phyloP scores from a whole-genome alignment of 2,113 vertebrate species.

The Pleuronectes platessa region DNA sequence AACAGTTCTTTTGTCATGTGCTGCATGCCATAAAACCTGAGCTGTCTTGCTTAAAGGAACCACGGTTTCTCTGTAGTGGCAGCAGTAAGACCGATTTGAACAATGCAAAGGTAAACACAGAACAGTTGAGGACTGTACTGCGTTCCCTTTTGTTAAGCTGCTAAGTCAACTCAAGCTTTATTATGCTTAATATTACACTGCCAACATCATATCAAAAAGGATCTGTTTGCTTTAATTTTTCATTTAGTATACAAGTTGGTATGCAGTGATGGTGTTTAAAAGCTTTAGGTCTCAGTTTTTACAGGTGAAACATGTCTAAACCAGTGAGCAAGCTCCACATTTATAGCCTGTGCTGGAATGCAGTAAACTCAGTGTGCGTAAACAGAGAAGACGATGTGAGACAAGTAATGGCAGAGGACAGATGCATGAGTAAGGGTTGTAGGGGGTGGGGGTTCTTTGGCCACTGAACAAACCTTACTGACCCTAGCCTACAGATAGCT shows the following conservation, averaged over 20 bases:
- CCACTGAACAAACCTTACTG: neutral
- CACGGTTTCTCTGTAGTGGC: conserved; percentile 1
- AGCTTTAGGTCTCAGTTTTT: neutral
- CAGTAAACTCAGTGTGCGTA: conserved; percentile 3
- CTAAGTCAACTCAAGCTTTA: conserved; percentile 12
- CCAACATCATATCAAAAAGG: neutral
- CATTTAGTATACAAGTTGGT: neutral
- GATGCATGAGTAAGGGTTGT: neutral
- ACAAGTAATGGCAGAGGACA: conserved; percentile 11
- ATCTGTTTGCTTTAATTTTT: conserved; percentile 14
- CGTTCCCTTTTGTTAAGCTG: conserved; percentile 6
- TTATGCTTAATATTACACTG: conserved; percentile 1
- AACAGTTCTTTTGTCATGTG: neutral
- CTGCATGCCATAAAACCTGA: conserved; percentile 21
- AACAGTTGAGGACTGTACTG: neutral
- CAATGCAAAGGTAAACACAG: conserved; percentile 12
- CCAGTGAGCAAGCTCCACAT: neutral
- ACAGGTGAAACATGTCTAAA: conserved; percentile 2
- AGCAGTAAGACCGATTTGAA: neutral
- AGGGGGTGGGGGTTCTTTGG: neutral
- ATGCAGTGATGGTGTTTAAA: neutral
- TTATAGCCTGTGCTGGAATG: conserved; percentile 38
- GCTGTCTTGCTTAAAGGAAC: conserved; percentile 2
- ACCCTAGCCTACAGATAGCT: neutral
- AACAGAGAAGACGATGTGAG: conserved; percentile 13